These are phyloP conservation scores for Cherax quadricarinatus DNA, from an alignment of 1,140 invertebrate species.

Conservation along the genomic window DNA sequence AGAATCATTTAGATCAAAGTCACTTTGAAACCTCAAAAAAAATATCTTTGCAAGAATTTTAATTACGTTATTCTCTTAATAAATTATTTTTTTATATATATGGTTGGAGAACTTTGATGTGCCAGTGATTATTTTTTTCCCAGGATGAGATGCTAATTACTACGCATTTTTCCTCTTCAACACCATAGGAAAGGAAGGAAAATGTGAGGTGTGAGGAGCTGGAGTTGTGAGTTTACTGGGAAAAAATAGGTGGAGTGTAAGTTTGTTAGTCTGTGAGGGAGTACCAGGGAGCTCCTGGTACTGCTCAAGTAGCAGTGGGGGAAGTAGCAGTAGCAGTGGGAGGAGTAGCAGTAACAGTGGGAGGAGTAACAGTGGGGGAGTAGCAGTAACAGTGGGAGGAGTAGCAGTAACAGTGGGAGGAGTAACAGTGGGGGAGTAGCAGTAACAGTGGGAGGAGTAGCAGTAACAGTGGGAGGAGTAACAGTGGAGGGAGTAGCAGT, in stretches of 20 bases:
- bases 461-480: too few species aligned
- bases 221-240: too few species aligned
- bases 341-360: background rate
- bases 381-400: background rate
- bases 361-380: background rate
- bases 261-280: too few species aligned
- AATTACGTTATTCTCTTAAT: conserved; percentile 31
- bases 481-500: too few species aligned
- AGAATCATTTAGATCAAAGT: background rate
- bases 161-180: background rate
- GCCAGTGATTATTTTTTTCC: background rate
- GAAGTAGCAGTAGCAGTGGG: too few species aligned
- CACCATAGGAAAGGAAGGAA: too few species aligned
- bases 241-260: too few species aligned
- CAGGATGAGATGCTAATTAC: background rate
- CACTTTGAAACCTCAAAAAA: background rate
- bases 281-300: too few species aligned
- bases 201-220: too few species aligned
- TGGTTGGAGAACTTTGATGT: conserved; percentile 16
- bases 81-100: background rate
- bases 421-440: background rate
- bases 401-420: background rate
- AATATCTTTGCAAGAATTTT: conserved; percentile 23
- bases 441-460: background rate
- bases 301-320: too few species aligned